Conservation (phyloP, 1,140 invertebrate genomes). For the Brachionus angularis region DNA sequence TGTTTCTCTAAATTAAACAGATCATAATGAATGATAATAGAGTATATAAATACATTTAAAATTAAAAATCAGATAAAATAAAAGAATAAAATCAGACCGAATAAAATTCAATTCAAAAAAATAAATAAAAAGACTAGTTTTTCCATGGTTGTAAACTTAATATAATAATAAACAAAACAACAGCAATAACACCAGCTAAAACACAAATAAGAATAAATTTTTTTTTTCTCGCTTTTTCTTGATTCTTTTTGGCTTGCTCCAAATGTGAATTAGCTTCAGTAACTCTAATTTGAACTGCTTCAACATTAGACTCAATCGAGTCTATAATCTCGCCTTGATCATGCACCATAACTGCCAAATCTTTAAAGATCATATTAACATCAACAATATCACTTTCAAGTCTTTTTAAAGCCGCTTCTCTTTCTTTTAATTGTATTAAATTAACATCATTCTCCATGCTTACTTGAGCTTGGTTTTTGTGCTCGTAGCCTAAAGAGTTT, state of each 20-base stretch:
- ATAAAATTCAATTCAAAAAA: no score
- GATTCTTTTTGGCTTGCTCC: neutral
- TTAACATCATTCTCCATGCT: neutral
- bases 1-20: no score
- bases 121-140: neutral
- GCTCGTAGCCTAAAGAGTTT: neutral
- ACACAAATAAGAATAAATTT: slow-evolving; percentile 6
- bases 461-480: neutral
- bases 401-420: neutral
- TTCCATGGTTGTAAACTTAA: neutral
- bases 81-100: no score
- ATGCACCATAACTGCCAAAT: slow-evolving; percentile 33
- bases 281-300: neutral
- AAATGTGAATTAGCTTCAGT: neutral
- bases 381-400: slow-evolving; percentile 16
- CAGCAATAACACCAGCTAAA: neutral
- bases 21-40: no score
- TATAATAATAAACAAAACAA: neutral
- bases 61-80: no score
- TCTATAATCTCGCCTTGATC: slow-evolving; percentile 40
- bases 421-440: neutral
- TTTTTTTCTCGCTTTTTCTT: neutral
- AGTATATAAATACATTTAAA: no score
- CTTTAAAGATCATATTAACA: slow-evolving; percentile 34
- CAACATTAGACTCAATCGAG: slow-evolving; percentile 12